A percentile compares a stretch with the other conserved stretches of the same genome.
Conservation (phyloP, 2,113 vertebrate species). For the Xenopus laevis region DNA sequence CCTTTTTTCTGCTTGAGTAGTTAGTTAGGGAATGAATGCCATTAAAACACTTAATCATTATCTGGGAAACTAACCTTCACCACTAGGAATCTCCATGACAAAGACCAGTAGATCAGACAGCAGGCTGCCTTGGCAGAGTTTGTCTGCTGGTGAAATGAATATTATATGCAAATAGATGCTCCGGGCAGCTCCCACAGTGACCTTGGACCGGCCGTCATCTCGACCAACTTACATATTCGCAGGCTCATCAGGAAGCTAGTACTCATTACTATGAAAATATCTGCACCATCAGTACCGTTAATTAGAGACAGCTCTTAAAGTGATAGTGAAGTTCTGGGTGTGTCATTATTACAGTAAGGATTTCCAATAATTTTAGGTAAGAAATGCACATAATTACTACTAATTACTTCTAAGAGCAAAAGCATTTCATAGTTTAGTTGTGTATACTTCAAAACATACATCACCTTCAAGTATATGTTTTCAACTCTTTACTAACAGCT, state of each 20-base stretch:
- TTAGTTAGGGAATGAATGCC: slow-evolving; percentile 79
- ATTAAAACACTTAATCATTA: slow-evolving; percentile 92
- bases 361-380: no score
- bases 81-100: slow-evolving; percentile 85
- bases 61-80: slow-evolving; percentile 75
- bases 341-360: no score
- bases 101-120: slow-evolving; percentile 69
- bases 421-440: no score
- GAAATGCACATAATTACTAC: no score
- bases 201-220: slow-evolving; percentile 77
- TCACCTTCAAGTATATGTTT: no score
- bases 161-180: slow-evolving; percentile 77
- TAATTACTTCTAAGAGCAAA: no score
- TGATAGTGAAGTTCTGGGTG: neutral
- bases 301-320: slow-evolving; percentile 6
- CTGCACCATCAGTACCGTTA: slow-evolving; percentile 58
- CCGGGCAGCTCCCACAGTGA: slow-evolving; percentile 74
- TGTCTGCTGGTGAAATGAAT: slow-evolving; percentile 67
- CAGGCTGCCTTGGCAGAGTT: slow-evolving; percentile 66
- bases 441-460: no score
- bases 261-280: slow-evolving; percentile 58
- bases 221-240: slow-evolving; percentile 68
- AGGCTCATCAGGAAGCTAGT: slow-evolving; percentile 57
- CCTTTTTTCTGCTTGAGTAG: slow-evolving; percentile 89
- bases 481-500: no score